Conservation (phyloP, 2,797 vertebrate genomes). For the Sebastes taczanowskii region DNA sequence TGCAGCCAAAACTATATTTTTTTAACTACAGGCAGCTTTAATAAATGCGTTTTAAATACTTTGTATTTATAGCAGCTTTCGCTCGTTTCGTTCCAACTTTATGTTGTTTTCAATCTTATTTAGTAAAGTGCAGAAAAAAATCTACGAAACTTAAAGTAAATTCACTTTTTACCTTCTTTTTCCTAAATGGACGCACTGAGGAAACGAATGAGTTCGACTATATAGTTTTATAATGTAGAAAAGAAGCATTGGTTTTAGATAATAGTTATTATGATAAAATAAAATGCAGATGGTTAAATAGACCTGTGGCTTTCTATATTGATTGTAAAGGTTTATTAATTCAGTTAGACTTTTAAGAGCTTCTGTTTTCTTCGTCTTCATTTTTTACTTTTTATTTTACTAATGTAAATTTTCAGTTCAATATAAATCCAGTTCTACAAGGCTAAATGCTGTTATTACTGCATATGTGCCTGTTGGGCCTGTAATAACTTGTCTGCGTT, state of each 20-base stretch:
- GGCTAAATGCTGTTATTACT: not conserved
- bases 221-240: not conserved
- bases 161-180: not conserved
- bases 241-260: not conserved
- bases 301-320: not conserved
- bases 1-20: not conserved
- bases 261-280: rapidly evolving
- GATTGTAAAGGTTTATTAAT: not conserved
- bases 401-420: not conserved
- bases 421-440: not conserved
- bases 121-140: not conserved
- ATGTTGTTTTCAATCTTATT: not conserved
- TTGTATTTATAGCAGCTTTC: not conserved
- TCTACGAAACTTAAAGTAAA: not conserved
- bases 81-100: not conserved
- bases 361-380: not conserved
- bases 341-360: not conserved
- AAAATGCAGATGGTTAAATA: not conserved
- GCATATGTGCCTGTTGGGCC: not conserved
- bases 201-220: not conserved
- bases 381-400: not conserved
- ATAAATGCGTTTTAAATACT: not conserved
- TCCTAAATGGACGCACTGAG: not conserved
- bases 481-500: not conserved
- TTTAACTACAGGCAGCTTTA: not conserved